Evolutionary conservation across 2,797 vertebrate species (phyloP), one percentile per base, ranked within the genome.

Genomic region (Macropodus opercularis): DNA sequence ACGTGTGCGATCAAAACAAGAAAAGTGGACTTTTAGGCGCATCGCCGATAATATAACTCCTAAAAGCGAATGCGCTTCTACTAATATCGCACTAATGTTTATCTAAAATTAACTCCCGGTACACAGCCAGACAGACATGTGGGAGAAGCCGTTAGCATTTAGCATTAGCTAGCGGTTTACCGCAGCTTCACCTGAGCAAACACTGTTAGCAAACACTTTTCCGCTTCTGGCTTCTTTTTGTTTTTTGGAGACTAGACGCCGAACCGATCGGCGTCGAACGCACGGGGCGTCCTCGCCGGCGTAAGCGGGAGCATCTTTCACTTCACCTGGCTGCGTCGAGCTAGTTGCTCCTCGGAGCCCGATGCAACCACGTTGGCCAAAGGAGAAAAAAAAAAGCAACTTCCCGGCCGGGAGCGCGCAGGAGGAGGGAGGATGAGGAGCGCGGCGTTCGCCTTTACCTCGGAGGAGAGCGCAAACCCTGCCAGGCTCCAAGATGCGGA

Each of bases 341-440:
- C 83, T 64, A 64, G 72, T 69, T 68, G 70, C 65, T 56, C 63
- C 13, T n/a, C 8, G 48, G 53, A 62, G 54, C 64, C 64, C 41
- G 75, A 60, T 84, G 74, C 75, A n/a, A n/a, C 76, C 87, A 86
- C 87, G 88, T 87, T 88, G 85, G 57, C 23, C 3, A 17, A 41
- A n/a, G n/a, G n/a, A n/a, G n/a, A n/a, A n/a, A 62, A 40, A 26
- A 46, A 50, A 63, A 50, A 63, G 59, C 69, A 81, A 84, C 81
- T 90, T 87, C 73, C 63, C 85, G 65, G 79, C 34, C 65, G 76
- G 57, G 54, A 18, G n/a, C 18, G 10, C 34, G 18, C 38, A 39
- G 8, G 22, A 29, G 46, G 24, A n/a, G n/a, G n/a, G n/a, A n/a
- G n/a, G 10, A 3, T 4, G 31, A 11, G 3, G 24, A 4, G 24